These are phyloP conservation scores for Trachelus iudaicus DNA, from an alignment of 2,888 invertebrate species.

Conservation along the genomic window DNA sequence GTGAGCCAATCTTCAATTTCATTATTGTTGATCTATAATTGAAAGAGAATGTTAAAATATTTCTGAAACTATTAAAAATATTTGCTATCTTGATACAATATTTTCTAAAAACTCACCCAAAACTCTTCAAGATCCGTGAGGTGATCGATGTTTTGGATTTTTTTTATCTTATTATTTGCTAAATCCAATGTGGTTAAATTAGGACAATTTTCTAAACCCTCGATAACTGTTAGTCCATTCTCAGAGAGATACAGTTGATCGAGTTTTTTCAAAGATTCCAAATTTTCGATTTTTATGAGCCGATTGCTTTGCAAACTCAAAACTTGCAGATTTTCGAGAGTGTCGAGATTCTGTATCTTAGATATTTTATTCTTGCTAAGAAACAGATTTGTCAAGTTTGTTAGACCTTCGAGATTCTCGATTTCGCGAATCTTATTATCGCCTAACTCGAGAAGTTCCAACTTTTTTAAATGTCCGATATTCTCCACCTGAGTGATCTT, in stretches of 20 bases:
- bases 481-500: conserved; percentile 90
- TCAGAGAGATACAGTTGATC: conserved; percentile 93
- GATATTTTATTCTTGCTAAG: conserved; percentile 96
- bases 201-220: conserved; percentile 78
- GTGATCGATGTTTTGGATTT: conserved; percentile 82
- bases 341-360: conserved; percentile 84
- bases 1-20: conserved; percentile 86
- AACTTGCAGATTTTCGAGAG: conserved; percentile 78
- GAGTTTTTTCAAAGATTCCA: conserved; percentile 78
- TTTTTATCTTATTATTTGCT: conserved; percentile 86
- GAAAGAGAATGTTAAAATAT: conserved; percentile 10
- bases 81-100: background rate
- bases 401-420: conserved; percentile 84
- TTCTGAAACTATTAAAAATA: conserved; percentile 8
- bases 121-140: conserved; percentile 88
- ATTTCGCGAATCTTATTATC: conserved; percentile 94
- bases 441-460: conserved; percentile 91
- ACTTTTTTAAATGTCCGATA: conserved; percentile 79
- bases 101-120: conserved; percentile 79
- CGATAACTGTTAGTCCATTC: conserved; percentile 86
- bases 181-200: conserved; percentile 89
- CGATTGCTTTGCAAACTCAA: conserved; percentile 94
- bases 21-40: conserved; percentile 89
- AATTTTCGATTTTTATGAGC: conserved; percentile 85
- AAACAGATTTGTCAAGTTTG: conserved; percentile 81